A percentile compares a stretch with the other conserved stretches of the same genome.
Evolutionary conservation across 1,140 invertebrate species (phyloP).

Genomic region (Dysdera silvatica): DNA sequence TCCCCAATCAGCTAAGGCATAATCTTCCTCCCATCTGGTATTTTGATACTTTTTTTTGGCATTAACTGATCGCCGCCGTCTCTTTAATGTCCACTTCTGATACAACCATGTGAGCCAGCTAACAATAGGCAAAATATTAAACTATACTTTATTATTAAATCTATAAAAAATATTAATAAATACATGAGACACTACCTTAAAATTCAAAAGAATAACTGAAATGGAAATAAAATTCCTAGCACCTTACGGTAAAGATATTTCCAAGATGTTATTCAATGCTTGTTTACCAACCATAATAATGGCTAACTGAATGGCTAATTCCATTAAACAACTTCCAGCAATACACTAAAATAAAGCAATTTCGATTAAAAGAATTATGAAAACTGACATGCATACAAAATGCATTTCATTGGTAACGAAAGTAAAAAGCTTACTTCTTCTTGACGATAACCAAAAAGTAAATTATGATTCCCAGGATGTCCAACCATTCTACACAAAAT

Average conservation of each 20-base stretch:
- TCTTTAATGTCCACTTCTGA: conserved; percentile 9
- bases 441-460: conserved; percentile 66
- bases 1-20: conserved; percentile 78
- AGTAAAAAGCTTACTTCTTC: conserved; percentile 59
- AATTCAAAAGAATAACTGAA: too few species aligned
- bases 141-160: neutral
- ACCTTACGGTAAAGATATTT: conserved; percentile 54
- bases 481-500: conserved; percentile 53
- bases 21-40: conserved; percentile 74
- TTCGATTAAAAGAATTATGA: neutral
- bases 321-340: conserved; percentile 57
- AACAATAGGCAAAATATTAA: conserved; percentile 3
- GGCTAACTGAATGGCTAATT: conserved; percentile 58
- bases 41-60: too few species aligned
- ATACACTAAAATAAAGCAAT: conserved; percentile 47
- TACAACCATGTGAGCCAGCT: conserved; percentile 26
- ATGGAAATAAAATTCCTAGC: too few species aligned
- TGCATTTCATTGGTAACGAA: neutral
- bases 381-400: neutral
- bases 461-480: conserved; percentile 67
- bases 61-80: too few species aligned
- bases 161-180: too few species aligned
- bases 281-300: conserved; percentile 65
- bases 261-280: conserved; percentile 55
- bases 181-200: too few species aligned